Base-by-base conservation (phyloP, 1,140 invertebrate genomes). In the Heliconius nattereri region DNA sequence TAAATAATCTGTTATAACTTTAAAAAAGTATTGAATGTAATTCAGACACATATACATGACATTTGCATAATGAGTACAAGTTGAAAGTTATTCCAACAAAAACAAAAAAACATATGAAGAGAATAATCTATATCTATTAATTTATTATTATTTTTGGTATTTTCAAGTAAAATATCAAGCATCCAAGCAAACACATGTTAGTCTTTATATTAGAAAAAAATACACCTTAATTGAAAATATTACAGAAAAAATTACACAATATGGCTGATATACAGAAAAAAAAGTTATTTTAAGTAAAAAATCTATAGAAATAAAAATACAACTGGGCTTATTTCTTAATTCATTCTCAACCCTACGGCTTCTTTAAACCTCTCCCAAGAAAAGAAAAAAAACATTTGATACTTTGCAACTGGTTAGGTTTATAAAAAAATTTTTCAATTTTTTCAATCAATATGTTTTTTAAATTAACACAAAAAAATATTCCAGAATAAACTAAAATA, bases 181-280 rank as follows among this genome's bases (percentile, higher is more conserved):
- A 70, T 35, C 35, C 77, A 52, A 78, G 70, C 45, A 60, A 23
- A 74, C 77, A 74, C 71, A 37, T 57, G 71, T 74, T 78, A 78
- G 77, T 78, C 37, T 49, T 16, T 66, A 49, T 52, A 74, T 20
- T 29, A 40, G 19, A 74, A 52, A 78, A 74, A 74, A 74, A 49
- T 78, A 78, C 77, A 78, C n/a, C 71, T 78, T 70, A 49, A 37
- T 72, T 73, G 37, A 45, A 19, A 32, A 40, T n/a, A 60, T 60
- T 60, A 60, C 23, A 60, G 20, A 60, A 60, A 60, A 23, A 60
- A 60, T 23, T n/a, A 60, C 54, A 60, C 54, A 23, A 60, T 60
- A 23, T 23, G 9, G n/a, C 54, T 23, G 20, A 60, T 60, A 60
- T 23, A 60, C 54, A 60, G n/a, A 60, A 60, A 57, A 23, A 54